Evolutionary conservation across 1,140 invertebrate species (phyloP).

Genomic region (Paraescarpia echinospica): DNA sequence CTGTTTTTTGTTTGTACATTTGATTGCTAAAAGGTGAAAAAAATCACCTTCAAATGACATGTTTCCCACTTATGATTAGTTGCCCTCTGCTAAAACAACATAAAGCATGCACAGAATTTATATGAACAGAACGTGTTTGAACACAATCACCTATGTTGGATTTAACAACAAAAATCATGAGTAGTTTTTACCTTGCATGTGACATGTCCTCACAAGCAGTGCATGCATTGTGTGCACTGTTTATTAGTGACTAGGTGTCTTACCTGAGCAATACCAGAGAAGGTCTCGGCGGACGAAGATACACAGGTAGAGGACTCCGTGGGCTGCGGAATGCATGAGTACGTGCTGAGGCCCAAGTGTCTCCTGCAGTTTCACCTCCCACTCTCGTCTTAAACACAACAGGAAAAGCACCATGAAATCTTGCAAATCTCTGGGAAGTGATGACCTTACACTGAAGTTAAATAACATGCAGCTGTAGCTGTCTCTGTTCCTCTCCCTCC

Average conservation of each 20-base stretch:
- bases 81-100: no score
- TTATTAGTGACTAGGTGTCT: not conserved
- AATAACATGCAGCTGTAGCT: not conserved
- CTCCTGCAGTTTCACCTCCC: slow-evolving; percentile 89
- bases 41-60: no score
- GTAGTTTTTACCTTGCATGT: not conserved
- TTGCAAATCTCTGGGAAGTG: slow-evolving; percentile 13
- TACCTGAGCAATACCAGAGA: slow-evolving; percentile 85
- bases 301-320: slow-evolving; percentile 83
- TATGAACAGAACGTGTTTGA: no score
- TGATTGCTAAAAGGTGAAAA: not conserved
- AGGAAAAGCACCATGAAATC: no score
- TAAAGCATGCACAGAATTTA: no score
- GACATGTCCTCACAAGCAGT: not conserved
- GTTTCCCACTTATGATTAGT: no score
- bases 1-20: not conserved
- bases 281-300: slow-evolving; percentile 86
- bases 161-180: no score
- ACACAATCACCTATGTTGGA: no score
- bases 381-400: slow-evolving; percentile 68
- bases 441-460: slow-evolving; percentile 5
- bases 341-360: slow-evolving; percentile 88
- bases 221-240: not conserved
- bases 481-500: no score
- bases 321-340: slow-evolving; percentile 75